Evolutionary conservation across 2,797 vertebrate genomes (phyloP).

Genomic region (Centroberyx gerrardi): DNA sequence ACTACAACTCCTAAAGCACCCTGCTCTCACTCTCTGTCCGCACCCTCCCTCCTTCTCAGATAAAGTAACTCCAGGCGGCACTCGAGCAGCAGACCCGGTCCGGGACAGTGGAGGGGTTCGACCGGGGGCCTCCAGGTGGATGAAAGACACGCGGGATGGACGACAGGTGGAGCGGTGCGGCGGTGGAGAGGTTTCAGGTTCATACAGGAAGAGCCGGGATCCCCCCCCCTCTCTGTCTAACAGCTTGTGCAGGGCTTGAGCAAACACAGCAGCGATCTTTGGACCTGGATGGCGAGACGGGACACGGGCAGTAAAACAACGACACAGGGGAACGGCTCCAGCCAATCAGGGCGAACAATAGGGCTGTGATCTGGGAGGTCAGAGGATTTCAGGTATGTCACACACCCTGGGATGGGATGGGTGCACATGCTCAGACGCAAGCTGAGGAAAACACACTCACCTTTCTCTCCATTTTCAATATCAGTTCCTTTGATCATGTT

Average conservation of each 20-base stretch:
- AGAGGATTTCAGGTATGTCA: slow-evolving; percentile 29
- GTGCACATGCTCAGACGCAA: slow-evolving; percentile 7
- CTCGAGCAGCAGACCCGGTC: neutral
- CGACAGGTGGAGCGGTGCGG: slow-evolving; percentile 11
- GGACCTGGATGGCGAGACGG: slow-evolving; percentile 73
- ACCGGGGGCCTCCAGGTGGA: slow-evolving; percentile 22
- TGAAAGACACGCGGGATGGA: slow-evolving; percentile 34
- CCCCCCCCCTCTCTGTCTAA: slow-evolving; percentile 28
- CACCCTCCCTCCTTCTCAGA: slow-evolving; percentile 5
- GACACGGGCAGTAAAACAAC: slow-evolving; percentile 60
- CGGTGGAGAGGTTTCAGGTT: slow-evolving; percentile 54
- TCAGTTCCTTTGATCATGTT: neutral
- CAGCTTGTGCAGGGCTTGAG: slow-evolving; percentile 59
- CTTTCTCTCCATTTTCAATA: neutral
- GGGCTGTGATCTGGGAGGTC: neutral
- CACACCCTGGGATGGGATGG: slow-evolving; percentile 32
- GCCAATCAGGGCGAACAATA: slow-evolving; percentile 59
- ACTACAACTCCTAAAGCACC: neutral
- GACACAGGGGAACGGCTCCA: slow-evolving; percentile 41
- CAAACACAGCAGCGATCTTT: slow-evolving; percentile 85
- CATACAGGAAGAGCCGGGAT: slow-evolving; percentile 52
- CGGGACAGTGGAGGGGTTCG: slow-evolving; percentile 1
- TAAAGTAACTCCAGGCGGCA: slow-evolving; percentile 36
- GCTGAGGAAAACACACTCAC: neutral
- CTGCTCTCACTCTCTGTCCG: neutral